These are phyloP conservation scores for Craseonycteris thonglongyai DNA, from an alignment of 2,113 vertebrate genomes.

Conservation along the genomic window DNA sequence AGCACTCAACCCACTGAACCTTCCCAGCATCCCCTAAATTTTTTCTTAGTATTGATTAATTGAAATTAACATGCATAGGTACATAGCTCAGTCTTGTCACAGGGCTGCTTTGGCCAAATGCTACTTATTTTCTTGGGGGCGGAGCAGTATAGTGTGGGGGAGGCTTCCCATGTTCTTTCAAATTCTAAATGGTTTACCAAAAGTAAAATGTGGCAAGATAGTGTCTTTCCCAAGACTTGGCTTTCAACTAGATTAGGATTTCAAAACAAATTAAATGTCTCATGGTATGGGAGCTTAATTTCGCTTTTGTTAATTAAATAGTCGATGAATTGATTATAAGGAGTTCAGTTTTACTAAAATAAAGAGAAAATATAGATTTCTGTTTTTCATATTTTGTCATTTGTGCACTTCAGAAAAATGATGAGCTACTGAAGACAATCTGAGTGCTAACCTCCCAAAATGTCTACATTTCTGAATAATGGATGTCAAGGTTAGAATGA, in stretches of 20 bases:
- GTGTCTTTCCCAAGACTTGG: neutral
- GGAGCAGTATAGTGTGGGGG: no score
- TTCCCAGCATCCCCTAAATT: no score
- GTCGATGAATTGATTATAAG: neutral
- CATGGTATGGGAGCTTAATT: neutral
- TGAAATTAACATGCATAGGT: neutral
- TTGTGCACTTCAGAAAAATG: neutral
- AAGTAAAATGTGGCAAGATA: neutral
- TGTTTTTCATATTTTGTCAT: neutral
- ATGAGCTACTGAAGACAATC: neutral
- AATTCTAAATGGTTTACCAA: neutral
- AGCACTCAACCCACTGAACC: no score
- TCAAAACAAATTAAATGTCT: slow-evolving; percentile 41
- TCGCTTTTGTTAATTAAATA: slow-evolving; percentile 36
- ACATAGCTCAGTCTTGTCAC: neutral
- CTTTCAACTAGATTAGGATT: slow-evolving; percentile 21
- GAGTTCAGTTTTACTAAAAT: neutral
- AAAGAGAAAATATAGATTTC: neutral
- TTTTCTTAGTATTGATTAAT: neutral
- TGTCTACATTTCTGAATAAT: neutral
- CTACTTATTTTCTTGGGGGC: neutral
- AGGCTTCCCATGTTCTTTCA: neutral
- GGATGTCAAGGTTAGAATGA: neutral
- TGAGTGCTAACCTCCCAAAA: neutral
- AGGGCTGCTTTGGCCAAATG: neutral